phyloP scores from a whole-genome alignment of 2,888 invertebrate genomes.

The Pterostichus niger region DNA sequence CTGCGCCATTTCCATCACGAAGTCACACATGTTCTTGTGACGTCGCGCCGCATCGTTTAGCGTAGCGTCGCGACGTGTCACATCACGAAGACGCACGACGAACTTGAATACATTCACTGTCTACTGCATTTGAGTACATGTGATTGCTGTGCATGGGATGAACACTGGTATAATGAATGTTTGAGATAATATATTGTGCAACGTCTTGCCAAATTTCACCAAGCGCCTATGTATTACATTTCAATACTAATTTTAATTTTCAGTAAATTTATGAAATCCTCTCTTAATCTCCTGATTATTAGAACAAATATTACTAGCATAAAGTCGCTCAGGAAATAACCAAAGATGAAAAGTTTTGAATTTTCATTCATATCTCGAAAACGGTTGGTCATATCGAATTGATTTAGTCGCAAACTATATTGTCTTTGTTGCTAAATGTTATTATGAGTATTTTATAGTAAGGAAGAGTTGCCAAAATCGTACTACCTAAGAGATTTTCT shows the following conservation, averaged over 20 bases:
- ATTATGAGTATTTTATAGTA: too few relatives aligned
- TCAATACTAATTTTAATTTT: not conserved
- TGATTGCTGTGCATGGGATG: conserved; percentile 33
- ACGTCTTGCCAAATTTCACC: not conserved
- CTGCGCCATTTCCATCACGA: conserved; percentile 40
- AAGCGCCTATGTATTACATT: not conserved
- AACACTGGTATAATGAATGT: conserved; percentile 15
- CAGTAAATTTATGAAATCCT: too few relatives aligned
- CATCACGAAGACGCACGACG: not conserved
- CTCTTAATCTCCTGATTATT: too few relatives aligned
- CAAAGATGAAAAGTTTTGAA: too few relatives aligned
- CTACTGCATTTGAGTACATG: not conserved
- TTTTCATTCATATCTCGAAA: too few relatives aligned
- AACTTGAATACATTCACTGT: conserved; percentile 20
- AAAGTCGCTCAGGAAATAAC: too few relatives aligned
- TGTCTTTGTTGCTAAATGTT: too few relatives aligned
- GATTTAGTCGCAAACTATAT: too few relatives aligned
- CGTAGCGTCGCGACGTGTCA: not conserved
- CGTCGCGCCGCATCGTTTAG: conserved; percentile 21
- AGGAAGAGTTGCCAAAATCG: too few relatives aligned
- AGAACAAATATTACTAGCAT: too few relatives aligned
- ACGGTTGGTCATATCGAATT: too few relatives aligned
- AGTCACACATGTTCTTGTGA: conserved; percentile 59
- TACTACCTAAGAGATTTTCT: too few relatives aligned
- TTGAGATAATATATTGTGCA: not conserved